Percentiles rank a stretch among this genome's conserved stretches.
phyloP scores from a whole-genome alignment of 2,113 vertebrate species.

The Scomber scombrus region DNA sequence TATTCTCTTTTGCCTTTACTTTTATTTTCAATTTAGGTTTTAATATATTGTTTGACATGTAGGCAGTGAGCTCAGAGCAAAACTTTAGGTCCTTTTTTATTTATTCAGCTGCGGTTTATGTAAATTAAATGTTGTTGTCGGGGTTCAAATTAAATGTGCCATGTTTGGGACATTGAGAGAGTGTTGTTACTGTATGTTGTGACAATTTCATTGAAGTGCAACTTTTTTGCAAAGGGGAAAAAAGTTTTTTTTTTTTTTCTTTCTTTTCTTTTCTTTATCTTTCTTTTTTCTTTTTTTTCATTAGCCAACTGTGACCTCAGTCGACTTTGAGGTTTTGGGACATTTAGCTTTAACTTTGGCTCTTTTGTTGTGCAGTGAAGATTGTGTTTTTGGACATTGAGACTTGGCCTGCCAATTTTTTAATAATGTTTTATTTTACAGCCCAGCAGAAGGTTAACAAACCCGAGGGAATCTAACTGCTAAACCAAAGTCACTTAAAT shows the following conservation, averaged over 20 bases:
- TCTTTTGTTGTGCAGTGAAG: slow-evolving; percentile 62
- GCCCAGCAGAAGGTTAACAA: slow-evolving; percentile 12
- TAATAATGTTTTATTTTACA: slow-evolving; percentile 65
- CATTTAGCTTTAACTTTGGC: slow-evolving; percentile 44
- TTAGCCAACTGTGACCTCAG: slow-evolving; percentile 10
- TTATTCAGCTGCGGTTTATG: slow-evolving; percentile 37
- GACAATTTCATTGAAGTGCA: slow-evolving; percentile 30
- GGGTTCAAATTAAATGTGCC: slow-evolving; percentile 58
- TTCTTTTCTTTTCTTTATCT: too few species aligned
- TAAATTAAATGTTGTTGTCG: slow-evolving; percentile 26
- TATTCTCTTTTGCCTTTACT: slow-evolving; percentile 26
- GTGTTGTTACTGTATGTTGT: slow-evolving; percentile 11
- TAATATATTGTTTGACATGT: slow-evolving; percentile 42
- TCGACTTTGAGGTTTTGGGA: slow-evolving; percentile 35
- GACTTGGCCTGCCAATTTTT: slow-evolving; percentile 30
- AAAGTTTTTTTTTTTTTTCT: not conserved
- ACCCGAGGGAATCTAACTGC: not conserved
- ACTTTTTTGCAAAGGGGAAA: slow-evolving; percentile 1
- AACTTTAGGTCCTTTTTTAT: slow-evolving; percentile 21
- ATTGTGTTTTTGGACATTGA: slow-evolving; percentile 46
- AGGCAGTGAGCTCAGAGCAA: slow-evolving; percentile 20
- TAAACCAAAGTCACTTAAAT: slow-evolving; percentile 20
- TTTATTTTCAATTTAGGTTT: slow-evolving; percentile 38
- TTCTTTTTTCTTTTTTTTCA: slow-evolving; percentile 10
- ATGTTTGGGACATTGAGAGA: slow-evolving; percentile 24